Evolutionary conservation across 2,888 invertebrate species (phyloP).

Genomic region (Sminthurides aquaticus): DNA sequence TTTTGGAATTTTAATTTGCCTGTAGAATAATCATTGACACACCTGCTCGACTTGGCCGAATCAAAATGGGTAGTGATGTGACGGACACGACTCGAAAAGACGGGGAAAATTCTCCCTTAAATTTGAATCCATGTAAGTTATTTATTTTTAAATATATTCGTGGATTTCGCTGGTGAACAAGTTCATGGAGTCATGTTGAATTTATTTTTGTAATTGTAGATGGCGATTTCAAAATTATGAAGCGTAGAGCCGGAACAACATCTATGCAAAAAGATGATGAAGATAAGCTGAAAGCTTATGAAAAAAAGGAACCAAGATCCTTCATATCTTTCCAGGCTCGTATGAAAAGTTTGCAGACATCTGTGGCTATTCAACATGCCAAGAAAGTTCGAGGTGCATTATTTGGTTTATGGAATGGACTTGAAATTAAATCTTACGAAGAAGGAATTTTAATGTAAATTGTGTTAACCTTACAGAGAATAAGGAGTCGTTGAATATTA

Average conservation of each 20-base stretch:
- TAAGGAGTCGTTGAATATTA: conserved; percentile 19
- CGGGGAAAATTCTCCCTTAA: not conserved
- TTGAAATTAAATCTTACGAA: not conserved
- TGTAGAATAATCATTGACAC: too few relatives aligned
- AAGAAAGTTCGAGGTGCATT: conserved; percentile 20
- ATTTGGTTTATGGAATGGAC: not conserved
- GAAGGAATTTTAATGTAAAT: not conserved
- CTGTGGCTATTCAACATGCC: conserved; percentile 17
- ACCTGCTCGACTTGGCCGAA: too few relatives aligned
- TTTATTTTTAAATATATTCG: not conserved
- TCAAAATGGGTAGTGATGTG: not conserved
- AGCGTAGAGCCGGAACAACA: not conserved
- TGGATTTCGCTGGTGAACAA: too few relatives aligned
- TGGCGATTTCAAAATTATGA: not conserved
- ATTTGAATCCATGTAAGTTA: not conserved
- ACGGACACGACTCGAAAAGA: not conserved
- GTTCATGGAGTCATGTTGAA: too few relatives aligned
- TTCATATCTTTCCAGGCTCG: conserved; percentile 10
- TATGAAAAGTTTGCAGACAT: conserved; percentile 17
- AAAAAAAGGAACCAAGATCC: not conserved
- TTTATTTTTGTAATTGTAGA: not conserved
- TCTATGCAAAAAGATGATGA: not conserved
- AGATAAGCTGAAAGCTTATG: not conserved
- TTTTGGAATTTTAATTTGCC: too few relatives aligned
- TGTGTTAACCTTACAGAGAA: conserved; percentile 10